Conservation (phyloP, 2,888 invertebrate species). For the Agrochola litura region DNA sequence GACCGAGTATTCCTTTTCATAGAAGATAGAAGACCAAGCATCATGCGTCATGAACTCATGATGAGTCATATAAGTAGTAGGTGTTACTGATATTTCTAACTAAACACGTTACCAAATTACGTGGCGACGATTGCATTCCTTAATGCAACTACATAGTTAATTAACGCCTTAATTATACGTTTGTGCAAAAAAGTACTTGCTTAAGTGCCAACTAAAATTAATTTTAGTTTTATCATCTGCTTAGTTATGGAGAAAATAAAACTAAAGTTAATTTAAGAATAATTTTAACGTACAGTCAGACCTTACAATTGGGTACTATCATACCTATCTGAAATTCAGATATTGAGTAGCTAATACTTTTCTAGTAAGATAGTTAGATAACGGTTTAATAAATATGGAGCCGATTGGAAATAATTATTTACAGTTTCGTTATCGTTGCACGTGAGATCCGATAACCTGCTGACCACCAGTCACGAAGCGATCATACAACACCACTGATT, state of each 20-base stretch:
- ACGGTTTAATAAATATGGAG: conserved; percentile 23
- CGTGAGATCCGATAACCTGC: conserved; percentile 57
- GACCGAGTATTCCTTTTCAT: neutral
- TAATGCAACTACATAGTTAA: neutral
- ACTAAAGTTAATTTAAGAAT: neutral
- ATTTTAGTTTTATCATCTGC: neutral
- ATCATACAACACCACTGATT: conserved; percentile 46
- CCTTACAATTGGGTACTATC: neutral
- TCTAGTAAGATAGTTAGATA: conserved; percentile 2
- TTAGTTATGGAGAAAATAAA: neutral
- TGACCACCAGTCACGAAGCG: conserved; percentile 54
- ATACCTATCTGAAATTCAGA: neutral
- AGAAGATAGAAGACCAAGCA: neutral
- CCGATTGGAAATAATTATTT: conserved; percentile 47
- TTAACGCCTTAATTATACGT: neutral
- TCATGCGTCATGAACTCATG: neutral
- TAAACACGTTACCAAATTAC: conserved; percentile 26
- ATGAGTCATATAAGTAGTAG: neutral
- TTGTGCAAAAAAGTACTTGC: neutral
- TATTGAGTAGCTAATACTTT: conserved; percentile 12
- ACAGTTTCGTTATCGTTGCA: conserved; percentile 42
- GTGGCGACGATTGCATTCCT: conserved; percentile 29
- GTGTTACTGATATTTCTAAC: conserved; percentile 11
- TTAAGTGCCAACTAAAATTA: neutral
- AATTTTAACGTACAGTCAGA: neutral